These are phyloP conservation scores for Hetaerina titia DNA, from an alignment of 2,888 invertebrate species.

Conservation along the genomic window DNA sequence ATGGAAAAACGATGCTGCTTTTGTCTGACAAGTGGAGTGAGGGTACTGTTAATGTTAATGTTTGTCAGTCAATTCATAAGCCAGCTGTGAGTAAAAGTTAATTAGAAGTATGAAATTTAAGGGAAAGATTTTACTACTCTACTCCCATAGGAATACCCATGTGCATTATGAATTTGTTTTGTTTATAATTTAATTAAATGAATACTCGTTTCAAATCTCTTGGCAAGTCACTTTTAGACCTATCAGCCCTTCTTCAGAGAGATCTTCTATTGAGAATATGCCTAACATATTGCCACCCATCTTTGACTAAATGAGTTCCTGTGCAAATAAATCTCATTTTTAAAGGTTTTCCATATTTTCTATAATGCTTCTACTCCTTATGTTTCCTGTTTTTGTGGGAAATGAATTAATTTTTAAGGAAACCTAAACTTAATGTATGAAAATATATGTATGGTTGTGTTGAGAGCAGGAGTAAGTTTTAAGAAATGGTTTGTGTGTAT, in stretches of 20 bases:
- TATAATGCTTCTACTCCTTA: neutral
- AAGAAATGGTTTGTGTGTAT: neutral
- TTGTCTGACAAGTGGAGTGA: neutral
- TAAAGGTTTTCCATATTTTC: neutral
- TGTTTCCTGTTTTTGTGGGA: neutral
- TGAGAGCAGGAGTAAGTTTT: neutral
- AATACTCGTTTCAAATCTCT: too few species aligned
- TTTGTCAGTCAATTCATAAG: neutral
- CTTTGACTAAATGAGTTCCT: neutral
- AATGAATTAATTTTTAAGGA: neutral
- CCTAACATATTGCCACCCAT: neutral
- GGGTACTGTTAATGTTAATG: neutral
- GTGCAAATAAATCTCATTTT: neutral
- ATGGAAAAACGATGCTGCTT: neutral
- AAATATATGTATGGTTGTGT: neutral
- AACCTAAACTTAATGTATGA: neutral
- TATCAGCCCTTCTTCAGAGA: too few species aligned
- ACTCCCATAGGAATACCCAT: too few species aligned
- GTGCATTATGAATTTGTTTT: too few species aligned
- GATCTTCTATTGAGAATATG: too few species aligned
- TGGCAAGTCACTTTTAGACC: too few species aligned
- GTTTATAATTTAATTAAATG: too few species aligned
- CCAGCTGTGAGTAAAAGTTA: neutral
- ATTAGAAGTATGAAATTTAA: neutral
- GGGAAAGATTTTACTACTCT: too few species aligned